These are phyloP conservation scores for Chrosomus eos DNA, from an alignment of 2,797 vertebrate genomes.

Conservation along the genomic window DNA sequence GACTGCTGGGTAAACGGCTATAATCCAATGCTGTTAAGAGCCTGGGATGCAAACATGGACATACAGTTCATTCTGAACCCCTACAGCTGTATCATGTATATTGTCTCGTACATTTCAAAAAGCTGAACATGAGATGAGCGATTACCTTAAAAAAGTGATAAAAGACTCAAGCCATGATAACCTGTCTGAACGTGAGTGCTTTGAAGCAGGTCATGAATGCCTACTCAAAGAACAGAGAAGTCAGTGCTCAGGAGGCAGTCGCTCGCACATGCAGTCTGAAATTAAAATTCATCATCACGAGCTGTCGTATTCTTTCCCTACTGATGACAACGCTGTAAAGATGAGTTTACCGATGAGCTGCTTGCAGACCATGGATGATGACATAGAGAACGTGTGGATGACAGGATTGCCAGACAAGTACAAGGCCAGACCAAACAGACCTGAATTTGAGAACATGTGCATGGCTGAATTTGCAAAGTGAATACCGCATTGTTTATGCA, in stretches of 20 bases:
- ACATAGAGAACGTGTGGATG: neutral
- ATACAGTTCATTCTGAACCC: too few species aligned
- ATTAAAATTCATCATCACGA: constrained; percentile 39
- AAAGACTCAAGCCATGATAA: too few species aligned
- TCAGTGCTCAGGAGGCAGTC: constrained; percentile 36
- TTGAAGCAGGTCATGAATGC: constrained; percentile 50
- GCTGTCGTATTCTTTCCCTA: constrained; percentile 38
- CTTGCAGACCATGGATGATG: constrained; percentile 18
- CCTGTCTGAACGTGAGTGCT: neutral
- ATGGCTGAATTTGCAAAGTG: neutral
- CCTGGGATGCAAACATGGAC: too few species aligned
- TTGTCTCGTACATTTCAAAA: too few species aligned
- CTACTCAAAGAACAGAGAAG: constrained; percentile 36
- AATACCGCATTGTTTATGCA: constrained; percentile 25
- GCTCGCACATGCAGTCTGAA: constrained; percentile 33
- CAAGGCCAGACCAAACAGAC: neutral
- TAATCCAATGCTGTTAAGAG: too few species aligned
- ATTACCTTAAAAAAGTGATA: too few species aligned
- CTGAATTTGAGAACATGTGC: neutral
- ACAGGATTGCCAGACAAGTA: neutral
- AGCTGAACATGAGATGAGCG: too few species aligned
- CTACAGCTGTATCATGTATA: too few species aligned
- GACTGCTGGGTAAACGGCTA: too few species aligned
- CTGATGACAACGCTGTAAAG: constrained; percentile 34
- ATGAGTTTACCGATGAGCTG: constrained; percentile 39